Conservation (phyloP, 1,140 invertebrate genomes). For the Platorchestia sp. region DNA sequence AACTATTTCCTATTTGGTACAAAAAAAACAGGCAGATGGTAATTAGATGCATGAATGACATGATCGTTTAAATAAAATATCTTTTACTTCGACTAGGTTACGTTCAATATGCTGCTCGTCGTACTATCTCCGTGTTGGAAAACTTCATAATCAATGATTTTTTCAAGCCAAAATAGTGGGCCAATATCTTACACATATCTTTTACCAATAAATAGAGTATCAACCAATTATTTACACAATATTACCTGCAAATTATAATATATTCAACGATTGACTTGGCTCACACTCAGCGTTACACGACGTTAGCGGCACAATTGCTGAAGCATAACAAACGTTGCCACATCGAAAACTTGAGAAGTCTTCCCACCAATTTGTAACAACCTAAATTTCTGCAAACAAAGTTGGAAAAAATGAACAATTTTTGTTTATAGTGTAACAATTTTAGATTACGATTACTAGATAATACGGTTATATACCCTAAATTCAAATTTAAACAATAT, state of each 20-base stretch:
- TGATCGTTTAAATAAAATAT: too few species aligned
- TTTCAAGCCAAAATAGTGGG: neutral
- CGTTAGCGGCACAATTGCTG: neutral
- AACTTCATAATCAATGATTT: neutral
- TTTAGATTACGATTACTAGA: neutral
- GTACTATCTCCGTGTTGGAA: neutral
- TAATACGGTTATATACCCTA: neutral
- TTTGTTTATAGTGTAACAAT: neutral
- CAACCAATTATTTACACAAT: neutral
- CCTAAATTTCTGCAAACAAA: neutral
- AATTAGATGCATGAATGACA: too few species aligned
- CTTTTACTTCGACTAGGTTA: neutral
- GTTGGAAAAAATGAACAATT: neutral
- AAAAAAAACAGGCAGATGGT: too few species aligned
- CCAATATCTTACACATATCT: neutral
- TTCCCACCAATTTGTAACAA: neutral
- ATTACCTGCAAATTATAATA: neutral
- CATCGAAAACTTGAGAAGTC: neutral
- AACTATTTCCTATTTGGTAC: too few species aligned
- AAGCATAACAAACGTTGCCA: constrained; percentile 7
- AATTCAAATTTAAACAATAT: neutral
- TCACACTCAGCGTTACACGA: neutral
- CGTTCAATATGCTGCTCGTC: neutral
- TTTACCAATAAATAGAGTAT: neutral
- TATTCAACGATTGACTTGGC: neutral